Evolutionary conservation across 2,113 vertebrate species (phyloP), one percentile per base, ranked within the genome.

Genomic region (Alosa alosa): DNA sequence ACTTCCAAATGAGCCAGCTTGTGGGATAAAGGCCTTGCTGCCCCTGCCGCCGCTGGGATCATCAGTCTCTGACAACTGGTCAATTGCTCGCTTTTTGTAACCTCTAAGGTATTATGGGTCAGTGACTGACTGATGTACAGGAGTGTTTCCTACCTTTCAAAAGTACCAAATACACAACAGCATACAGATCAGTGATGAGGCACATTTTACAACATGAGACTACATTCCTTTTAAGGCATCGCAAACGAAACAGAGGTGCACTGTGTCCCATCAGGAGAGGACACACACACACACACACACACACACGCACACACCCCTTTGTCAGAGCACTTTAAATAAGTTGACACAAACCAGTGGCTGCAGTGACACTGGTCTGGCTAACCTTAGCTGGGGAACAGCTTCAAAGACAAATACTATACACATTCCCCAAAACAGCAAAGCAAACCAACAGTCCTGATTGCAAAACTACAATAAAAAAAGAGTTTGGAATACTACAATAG

Each of bases 261-360:
- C 75, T 50, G 44, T 64, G 39, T 64, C 52, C 22, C 50, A 0
- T 39, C 50, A 46, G 49, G n/a, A 78, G 17, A 81, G 49, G 22
- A 44, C 31, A 68, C 9, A 72, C 50, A 52, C 50, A 57, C 18
- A 72, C 8, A 31, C 64, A 31, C 22, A 68, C 9, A 72, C 50
- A 52, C 50, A 57, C 18, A 72, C 8, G 13, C 64, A 31, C 22
- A 68, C 41, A 39, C 20, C 17, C 60, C 36, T 13, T 4, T 22
- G 72, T 39, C 78, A 68, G 55, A 13, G 36, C n/a, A 52, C 39
- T 72, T 83, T 50, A 72, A 57, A 57, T 55, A 60, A 88, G 81
- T 9, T 78, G 83, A 86, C 7, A 3, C 36, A 55, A 84, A 83
- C 36, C 85, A 86, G 84, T 44, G 64, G 36, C 52, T 6, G 31